Evolutionary conservation across 2,113 vertebrate species (phyloP).

Genomic region (Mesembrinibis cayennensis): DNA sequence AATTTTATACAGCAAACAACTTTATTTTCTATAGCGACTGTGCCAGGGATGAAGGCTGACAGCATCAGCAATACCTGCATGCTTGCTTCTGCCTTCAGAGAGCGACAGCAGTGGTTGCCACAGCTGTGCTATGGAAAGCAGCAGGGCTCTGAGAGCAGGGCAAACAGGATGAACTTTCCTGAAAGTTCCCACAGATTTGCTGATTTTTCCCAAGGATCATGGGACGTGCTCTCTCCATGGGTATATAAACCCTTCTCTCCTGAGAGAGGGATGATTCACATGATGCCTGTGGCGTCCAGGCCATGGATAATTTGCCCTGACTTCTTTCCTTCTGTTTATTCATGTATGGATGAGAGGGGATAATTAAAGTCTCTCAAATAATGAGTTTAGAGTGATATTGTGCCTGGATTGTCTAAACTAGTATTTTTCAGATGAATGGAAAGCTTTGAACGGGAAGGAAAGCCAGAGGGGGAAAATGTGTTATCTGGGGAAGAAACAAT

Average conservation of each 20-base stretch:
- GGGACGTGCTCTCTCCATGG: neutral
- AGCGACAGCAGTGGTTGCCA: neutral
- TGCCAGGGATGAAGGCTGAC: neutral
- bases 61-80: neutral
- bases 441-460: neutral
- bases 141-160: neutral
- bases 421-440: slow-evolving; percentile 12
- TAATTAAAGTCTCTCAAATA: slow-evolving; percentile 45
- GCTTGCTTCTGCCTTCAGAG: neutral
- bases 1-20: neutral
- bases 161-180: neutral
- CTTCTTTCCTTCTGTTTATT: neutral
- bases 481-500: slow-evolving; percentile 3
- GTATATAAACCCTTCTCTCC: neutral
- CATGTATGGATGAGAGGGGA: neutral
- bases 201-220: neutral
- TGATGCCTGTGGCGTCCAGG: neutral
- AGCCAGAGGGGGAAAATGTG: neutral
- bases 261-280: neutral
- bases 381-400: slow-evolving; percentile 26
- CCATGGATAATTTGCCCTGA: neutral
- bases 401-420: slow-evolving; percentile 13
- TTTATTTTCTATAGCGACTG: neutral
- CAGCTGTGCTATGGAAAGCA: neutral
- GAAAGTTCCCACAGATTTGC: neutral